Base-by-base conservation (phyloP, 2,113 vertebrate species). In the Clarias macrocephalus region DNA sequence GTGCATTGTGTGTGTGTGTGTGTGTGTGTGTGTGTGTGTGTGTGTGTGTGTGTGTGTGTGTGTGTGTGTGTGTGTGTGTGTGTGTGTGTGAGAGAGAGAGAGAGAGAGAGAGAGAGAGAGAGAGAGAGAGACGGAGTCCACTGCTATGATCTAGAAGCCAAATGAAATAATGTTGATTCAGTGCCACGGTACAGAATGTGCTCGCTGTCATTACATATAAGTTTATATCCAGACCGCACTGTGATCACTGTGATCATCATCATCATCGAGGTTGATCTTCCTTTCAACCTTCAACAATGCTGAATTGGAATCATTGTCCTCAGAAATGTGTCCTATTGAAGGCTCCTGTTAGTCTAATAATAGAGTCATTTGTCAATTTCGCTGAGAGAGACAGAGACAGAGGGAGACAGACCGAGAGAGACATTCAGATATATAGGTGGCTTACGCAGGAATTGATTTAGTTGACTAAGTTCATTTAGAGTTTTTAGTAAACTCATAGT, bases 121-220 rank as follows among this genome's bases (percentile, higher is more conserved):
- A 37, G 33, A 9, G 18, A 37, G 33, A 37, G 8, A 33, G 15
- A 30, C 12, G 16, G 8, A 10, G 28, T 30, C n/a, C 6, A 30
- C 33, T 80, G 54, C 62, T 57, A 62, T 21, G 8, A 28, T 66
- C n/a, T 15, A n/a, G 63, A 28, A 66, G 25, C n/a, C 12, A 28
- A 30, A 2, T 68, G 66, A 28, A 81, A 62, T 81, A 62, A 59
- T 63, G 60, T 48, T 82, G 23, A 48, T 52, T 54, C 42, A 28
- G 2, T 83, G 81, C 52, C 66, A 84, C 37, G n/a, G 82, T 33
- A 72, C 82, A 72, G n/a, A 30, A 84, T 84, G 82, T 84, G 9
- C 28, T 70, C 28, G 5, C n/a, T 84, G 48, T 84, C 15, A 30
- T 30, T 30, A 52, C 37, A 10, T 13, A 3, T 25, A 30, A 65